Evolutionary conservation across 2,888 invertebrate species (phyloP).

Genomic region (Agrotis exclamationis): DNA sequence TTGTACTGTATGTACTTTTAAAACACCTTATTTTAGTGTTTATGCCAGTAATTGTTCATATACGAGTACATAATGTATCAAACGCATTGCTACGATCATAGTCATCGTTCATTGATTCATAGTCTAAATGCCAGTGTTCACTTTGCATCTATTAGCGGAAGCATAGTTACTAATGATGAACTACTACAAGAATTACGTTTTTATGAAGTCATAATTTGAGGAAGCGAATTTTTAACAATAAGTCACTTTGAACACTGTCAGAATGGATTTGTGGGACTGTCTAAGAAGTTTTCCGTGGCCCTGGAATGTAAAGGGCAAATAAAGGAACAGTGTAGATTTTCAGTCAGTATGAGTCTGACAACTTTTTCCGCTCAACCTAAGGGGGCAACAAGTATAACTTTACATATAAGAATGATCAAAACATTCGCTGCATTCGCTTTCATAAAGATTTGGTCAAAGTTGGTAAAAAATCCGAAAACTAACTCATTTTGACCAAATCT

Average conservation of each 20-base stretch:
- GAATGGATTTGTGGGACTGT: neutral
- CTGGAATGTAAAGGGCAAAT: too few relatives aligned
- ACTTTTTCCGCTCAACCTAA: too few relatives aligned
- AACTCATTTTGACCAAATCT: too few relatives aligned
- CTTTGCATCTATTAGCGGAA: slow-evolving; percentile 47
- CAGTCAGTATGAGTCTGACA: too few relatives aligned
- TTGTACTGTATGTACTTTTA: too few relatives aligned
- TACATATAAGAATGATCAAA: too few relatives aligned
- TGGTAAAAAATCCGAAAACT: too few relatives aligned
- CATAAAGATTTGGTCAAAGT: too few relatives aligned
- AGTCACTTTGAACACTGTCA: neutral
- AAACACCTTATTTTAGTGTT: neutral
- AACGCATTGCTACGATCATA: slow-evolving; percentile 23
- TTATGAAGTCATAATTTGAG: slow-evolving; percentile 12
- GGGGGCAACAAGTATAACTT: too few relatives aligned
- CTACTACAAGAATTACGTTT: slow-evolving; percentile 18
- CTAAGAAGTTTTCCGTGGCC: too few relatives aligned
- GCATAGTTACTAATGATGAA: slow-evolving; percentile 23
- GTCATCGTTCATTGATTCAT: slow-evolving; percentile 43
- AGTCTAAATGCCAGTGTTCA: slow-evolving; percentile 20
- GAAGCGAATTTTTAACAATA: neutral
- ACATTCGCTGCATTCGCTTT: too few relatives aligned
- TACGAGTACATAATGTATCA: neutral
- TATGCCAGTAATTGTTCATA: neutral
- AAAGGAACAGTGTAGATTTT: too few relatives aligned